Evolutionary conservation across 2,113 vertebrate species (phyloP).

Genomic region (Oenanthe melanoleuca): DNA sequence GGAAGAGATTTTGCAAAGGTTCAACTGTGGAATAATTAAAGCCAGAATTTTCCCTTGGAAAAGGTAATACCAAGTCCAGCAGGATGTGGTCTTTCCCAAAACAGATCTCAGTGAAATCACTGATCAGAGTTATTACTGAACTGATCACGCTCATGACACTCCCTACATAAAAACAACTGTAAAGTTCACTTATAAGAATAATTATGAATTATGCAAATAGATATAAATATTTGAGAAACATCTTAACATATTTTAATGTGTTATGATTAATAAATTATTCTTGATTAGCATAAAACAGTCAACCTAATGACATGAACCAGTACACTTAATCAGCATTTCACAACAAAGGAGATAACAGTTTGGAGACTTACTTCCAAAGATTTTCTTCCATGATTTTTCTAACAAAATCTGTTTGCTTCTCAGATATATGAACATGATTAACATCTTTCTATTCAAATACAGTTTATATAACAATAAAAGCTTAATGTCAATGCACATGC

Average conservation of each 20-base stretch:
- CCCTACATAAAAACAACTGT: neutral
- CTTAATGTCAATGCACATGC: neutral
- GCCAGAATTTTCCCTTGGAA: neutral
- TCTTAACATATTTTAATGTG: neutral
- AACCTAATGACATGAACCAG: neutral
- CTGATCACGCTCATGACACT: neutral
- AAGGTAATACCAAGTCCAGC: neutral
- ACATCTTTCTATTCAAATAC: neutral
- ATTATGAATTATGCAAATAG: neutral
- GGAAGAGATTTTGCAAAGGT: neutral
- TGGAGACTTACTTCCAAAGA: neutral
- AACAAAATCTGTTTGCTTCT: neutral
- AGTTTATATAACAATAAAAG: neutral
- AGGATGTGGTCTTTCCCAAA: neutral
- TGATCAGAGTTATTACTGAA: neutral
- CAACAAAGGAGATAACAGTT: neutral
- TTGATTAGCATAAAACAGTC: slow-evolving; percentile 6
- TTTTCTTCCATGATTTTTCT: neutral
- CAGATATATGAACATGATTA: neutral
- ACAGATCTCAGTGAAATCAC: neutral
- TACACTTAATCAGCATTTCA: neutral
- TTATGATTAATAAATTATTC: slow-evolving; percentile 5
- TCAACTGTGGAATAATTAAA: neutral
- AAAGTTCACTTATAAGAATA: neutral
- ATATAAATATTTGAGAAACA: neutral